Base-by-base conservation (phyloP, 2,888 invertebrate species). In the Julus scandinavius region DNA sequence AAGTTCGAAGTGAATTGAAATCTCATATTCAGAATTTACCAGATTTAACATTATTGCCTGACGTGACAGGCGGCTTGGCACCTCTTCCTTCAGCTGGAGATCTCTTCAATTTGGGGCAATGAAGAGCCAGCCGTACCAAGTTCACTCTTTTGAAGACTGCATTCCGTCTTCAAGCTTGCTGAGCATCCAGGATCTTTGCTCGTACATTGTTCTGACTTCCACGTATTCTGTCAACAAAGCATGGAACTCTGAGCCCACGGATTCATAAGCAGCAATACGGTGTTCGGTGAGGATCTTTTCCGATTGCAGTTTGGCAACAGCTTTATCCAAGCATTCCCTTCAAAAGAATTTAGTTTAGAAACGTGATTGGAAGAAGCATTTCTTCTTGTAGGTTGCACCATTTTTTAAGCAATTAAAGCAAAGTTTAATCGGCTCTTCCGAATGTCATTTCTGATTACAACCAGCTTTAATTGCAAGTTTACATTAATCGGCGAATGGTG, bases 21-120 rank as follows among this genome's bases (percentile, higher is more conserved):
- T 96, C 97, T 17, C 98, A 99, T 93, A 95, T 99, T 91, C 96
- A 97, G 90, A 98, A 97, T 92, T 93, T 99, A 90, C 99, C 98
- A 0, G 98, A 99, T 92, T 94, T 99, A 90, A 97, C 97, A 0
- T 95, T 97, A 90, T 93, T 98, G 88, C 98, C 98, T 0, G 97
- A 97, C 91, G 97, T 98, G 2, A 97, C 97, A 0, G 97, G 97
- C 38, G 97, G 97, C 11, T 93, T 98, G 72, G 97, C 97, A 54
- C 98, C 99, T 0, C 93, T 99, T 90, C 98, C 98, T 63, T 98
- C 98, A 4, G 98, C 98, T 63, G 98, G 98, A 1, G 98, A 99
- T 93, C 94, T 99, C 80, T 99, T 99, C 93, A 97, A 95, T 93
- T 92, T 96, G 29, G 88, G 88, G 50, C 45, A 87, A 17, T 49